These are phyloP conservation scores for Coregonus clupeaformis DNA, from an alignment of 2,113 vertebrate genomes.

Conservation along the genomic window DNA sequence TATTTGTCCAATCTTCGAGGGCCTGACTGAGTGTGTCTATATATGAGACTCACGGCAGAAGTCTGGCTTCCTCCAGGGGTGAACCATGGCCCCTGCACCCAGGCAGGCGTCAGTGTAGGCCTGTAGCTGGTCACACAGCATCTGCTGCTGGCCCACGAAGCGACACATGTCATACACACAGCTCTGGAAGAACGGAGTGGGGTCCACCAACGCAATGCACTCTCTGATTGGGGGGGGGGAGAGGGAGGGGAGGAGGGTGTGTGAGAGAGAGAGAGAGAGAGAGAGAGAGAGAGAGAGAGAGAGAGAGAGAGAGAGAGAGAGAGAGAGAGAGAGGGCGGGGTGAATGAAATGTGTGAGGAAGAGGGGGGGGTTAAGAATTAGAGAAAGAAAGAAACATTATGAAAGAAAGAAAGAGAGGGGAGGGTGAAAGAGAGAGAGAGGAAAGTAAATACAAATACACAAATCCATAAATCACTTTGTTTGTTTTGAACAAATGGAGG, in stretches of 20 bases:
- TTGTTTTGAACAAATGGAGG: too few species aligned
- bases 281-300: background rate
- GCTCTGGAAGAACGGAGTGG: slow-evolving; percentile 71
- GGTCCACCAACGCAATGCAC: slow-evolving; percentile 71
- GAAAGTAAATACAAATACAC: background rate
- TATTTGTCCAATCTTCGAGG: background rate
- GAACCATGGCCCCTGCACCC: slow-evolving; percentile 68
- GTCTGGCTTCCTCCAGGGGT: slow-evolving; percentile 73
- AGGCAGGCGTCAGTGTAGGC: slow-evolving; percentile 77
- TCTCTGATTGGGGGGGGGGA: slow-evolving; percentile 59
- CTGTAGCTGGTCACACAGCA: slow-evolving; percentile 78
- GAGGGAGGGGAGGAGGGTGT: background rate
- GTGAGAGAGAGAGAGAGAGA: too few species aligned
- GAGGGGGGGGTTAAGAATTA: too few species aligned
- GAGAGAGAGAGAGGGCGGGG: background rate
- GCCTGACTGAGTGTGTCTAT: background rate
- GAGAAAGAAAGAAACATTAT: background rate
- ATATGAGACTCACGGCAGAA: slow-evolving; percentile 77
- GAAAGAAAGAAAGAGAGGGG: background rate
- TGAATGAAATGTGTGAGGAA: background rate
- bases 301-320: background rate
- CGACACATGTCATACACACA: slow-evolving; percentile 81
- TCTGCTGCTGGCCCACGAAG: slow-evolving; percentile 63
- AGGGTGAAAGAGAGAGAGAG: background rate
- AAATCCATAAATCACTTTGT: background rate